Evolutionary conservation across 2,113 vertebrate species (phyloP).

Genomic region (Fukomys damarensis): DNA sequence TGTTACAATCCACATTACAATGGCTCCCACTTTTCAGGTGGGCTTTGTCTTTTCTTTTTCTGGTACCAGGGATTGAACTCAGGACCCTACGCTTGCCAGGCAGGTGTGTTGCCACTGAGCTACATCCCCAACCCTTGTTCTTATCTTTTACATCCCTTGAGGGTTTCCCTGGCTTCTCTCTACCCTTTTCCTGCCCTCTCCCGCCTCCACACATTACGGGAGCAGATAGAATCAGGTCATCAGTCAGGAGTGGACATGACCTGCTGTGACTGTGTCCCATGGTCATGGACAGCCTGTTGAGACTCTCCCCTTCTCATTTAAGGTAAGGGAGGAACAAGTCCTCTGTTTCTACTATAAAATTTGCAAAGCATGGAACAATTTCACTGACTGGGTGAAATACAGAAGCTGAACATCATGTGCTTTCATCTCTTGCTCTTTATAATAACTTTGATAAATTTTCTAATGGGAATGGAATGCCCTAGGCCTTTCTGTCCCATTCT

Average conservation of each 20-base stretch:
- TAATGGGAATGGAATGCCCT: constrained; percentile 17
- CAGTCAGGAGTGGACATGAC: neutral
- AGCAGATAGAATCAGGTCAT: neutral
- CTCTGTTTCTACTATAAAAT: constrained; percentile 3
- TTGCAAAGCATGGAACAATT: neutral
- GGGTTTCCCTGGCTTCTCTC: neutral
- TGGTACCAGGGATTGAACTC: no score
- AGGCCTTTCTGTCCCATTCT: neutral
- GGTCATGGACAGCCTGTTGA: accelerated
- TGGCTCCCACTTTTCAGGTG: neutral
- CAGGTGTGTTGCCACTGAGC: no score
- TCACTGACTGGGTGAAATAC: neutral
- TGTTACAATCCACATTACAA: neutral
- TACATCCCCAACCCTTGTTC: no score
- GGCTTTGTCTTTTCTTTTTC: neutral
- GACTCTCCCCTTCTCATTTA: neutral
- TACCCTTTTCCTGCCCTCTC: neutral
- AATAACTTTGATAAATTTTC: neutral
- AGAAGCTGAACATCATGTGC: neutral
- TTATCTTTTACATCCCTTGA: neutral
- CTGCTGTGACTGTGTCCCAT: neutral
- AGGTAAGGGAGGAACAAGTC: accelerated
- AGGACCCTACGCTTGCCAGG: no score
- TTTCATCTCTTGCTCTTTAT: neutral
- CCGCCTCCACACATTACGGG: neutral